Base-by-base conservation (phyloP, 2,888 invertebrate species). In the Amblyjoppa proteus region DNA sequence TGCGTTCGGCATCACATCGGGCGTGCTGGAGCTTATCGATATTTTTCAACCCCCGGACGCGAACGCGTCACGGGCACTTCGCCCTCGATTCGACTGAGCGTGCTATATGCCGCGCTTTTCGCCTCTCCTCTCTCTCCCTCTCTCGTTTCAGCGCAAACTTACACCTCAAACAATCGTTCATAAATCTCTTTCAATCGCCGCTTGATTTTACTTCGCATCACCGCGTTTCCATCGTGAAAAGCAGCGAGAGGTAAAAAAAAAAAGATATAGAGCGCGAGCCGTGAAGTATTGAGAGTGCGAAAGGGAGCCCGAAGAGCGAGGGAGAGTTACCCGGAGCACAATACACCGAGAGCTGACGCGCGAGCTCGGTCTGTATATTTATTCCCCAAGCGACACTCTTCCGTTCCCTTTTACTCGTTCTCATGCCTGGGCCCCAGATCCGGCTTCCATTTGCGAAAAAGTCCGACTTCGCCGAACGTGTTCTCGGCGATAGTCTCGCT, bases 41-140 rank as follows among this genome's bases (percentile, higher is more conserved):
- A 83, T 85, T 80, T 83, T 90, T 90, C 88, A 90, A 85, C 81
- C 87, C 79, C 87, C 88, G 87, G 87, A 88, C 84, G 89, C 81
- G 34, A 28, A 83, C 76, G 71, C 84, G 70, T 79, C 77, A 86
- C 64, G 83, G 81, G 86, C 86, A 61, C 81, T 81, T 74, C 77
- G 76, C 76, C 73, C 85, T 83, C 87, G 88, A 89, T 83, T 85
- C 83, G 73, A 76, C 88, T 87, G 88, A 90, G 88, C 84, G 87
- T 85, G 88, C 70, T 66, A 56, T 51, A 41, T 31, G 58, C 49
- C 16, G 41, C 28, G 53, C 38, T 49, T 49, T 16, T 49, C 38
- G 16, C 56, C 64, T 61, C 81, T 58, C 66, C 9, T 66, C 61
- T 81, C 51, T n/a, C 64, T 28, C 77, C 64, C 34, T 20, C 1